phyloP scores from a whole-genome alignment of 2,113 vertebrate genomes.

The Salvelinus sp. region DNA sequence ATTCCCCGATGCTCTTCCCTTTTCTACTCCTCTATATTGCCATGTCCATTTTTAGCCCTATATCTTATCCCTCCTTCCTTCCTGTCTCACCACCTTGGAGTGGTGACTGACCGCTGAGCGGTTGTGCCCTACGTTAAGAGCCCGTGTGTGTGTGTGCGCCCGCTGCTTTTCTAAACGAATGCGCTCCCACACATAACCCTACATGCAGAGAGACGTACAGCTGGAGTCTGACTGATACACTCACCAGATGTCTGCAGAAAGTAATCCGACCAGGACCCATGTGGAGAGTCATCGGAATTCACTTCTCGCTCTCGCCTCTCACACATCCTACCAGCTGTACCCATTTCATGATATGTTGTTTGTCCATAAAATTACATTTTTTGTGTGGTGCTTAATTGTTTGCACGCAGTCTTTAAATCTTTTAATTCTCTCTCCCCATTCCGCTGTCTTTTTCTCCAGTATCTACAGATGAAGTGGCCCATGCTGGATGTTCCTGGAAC shows the following conservation, averaged over 20 bases:
- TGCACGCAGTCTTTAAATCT: no score
- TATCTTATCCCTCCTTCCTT: constrained; percentile 15
- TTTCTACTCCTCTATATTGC: not conserved
- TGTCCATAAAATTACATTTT: no score
- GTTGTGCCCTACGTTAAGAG: not conserved
- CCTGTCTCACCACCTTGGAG: not conserved
- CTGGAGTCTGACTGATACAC: not conserved
- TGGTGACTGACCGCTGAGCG: not conserved
- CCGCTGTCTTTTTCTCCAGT: constrained; percentile 67
- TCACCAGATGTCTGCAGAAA: not conserved
- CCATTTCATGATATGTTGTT: no score
- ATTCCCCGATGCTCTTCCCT: not conserved
- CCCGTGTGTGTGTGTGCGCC: not conserved
- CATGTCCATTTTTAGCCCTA: constrained; percentile 2
- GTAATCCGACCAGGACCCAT: not conserved
- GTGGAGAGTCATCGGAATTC: not conserved
- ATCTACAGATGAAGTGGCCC: constrained; percentile 95
- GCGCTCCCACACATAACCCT: not conserved
- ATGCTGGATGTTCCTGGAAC: constrained; percentile 85
- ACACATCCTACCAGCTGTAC: not conserved
- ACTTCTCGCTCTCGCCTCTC: not conserved
- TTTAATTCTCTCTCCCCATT: not conserved
- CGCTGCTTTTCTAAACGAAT: not conserved
- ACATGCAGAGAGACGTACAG: not conserved
- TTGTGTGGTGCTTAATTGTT: no score